A percentile compares a stretch with the other conserved stretches of the same genome.
Evolutionary conservation across 2,888 invertebrate genomes (phyloP).

Genomic region (Eurois occulta): DNA sequence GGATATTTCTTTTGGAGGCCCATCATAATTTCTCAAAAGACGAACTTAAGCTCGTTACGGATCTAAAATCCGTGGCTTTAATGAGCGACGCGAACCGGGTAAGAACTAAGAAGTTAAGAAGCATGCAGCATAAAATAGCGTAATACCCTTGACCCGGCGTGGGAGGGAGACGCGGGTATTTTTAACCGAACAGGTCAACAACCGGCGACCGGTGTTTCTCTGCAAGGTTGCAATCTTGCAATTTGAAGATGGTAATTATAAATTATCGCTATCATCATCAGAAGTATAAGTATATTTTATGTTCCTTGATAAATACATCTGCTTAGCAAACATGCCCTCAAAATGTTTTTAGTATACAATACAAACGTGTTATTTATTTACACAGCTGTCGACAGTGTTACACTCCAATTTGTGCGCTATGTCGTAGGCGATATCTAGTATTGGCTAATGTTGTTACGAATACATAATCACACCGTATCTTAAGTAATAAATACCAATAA

Average conservation of each 20-base stretch:
- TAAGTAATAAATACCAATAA: slow-evolving; percentile 45
- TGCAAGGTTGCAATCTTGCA: slow-evolving; percentile 71
- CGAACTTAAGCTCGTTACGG: slow-evolving; percentile 38
- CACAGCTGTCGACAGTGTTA: slow-evolving; percentile 67
- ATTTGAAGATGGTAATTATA: slow-evolving; percentile 64
- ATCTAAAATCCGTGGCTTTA: slow-evolving; percentile 47
- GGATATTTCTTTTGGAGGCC: slow-evolving; percentile 47
- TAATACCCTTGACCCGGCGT: slow-evolving; percentile 84
- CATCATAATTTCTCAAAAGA: slow-evolving; percentile 42
- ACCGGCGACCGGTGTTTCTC: slow-evolving; percentile 75
- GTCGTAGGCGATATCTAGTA: slow-evolving; percentile 57
- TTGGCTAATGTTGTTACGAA: slow-evolving; percentile 61
- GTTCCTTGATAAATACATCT: slow-evolving; percentile 31
- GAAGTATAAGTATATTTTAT: slow-evolving; percentile 38
- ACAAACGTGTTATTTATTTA: slow-evolving; percentile 69
- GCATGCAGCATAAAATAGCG: slow-evolving; percentile 71
- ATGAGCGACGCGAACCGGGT: slow-evolving; percentile 41
- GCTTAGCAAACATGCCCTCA: slow-evolving; percentile 33
- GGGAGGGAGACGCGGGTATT: slow-evolving; percentile 82
- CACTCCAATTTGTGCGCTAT: slow-evolving; percentile 72
- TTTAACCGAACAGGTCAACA: slow-evolving; percentile 82
- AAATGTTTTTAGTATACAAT: slow-evolving; percentile 40
- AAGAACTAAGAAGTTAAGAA: slow-evolving; percentile 67
- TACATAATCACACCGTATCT: slow-evolving; percentile 49
- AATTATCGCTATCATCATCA: slow-evolving; percentile 46